Base-by-base conservation (phyloP, 2,888 invertebrate genomes). In the Zhuqinia jingwanae region DNA sequence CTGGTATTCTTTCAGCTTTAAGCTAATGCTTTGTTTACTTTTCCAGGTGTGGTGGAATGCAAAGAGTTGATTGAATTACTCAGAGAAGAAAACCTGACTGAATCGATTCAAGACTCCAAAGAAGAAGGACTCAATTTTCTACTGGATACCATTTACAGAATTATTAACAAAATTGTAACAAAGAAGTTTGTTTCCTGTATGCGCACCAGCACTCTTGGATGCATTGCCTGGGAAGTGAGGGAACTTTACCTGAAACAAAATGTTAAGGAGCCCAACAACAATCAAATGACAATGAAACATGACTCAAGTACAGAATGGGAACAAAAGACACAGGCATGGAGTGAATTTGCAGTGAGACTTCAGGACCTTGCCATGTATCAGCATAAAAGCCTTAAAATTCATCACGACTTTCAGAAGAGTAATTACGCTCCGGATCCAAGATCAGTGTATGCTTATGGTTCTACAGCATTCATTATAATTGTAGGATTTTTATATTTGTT, bases 381-480 rank as follows among this genome's bases (percentile, higher is more conserved):
- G 27, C 75, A 80, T 20, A 25, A 56, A 3, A 30, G 56, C 27
- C 22, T 76, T 25, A 85, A 56, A 25, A 75, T 84, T 45, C 85
- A 87, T 76, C 76, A 79, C 45, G 87, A 87, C 58, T 87, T 87
- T 27, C 87, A 87, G 53, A 87, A 87, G 47, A 63, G 80, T 11
- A 87, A 87, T 45, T 85, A 80, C 42, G 73, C 80, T 15, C 87
- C 87, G 10, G 73, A 85, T 50, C 84, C 87, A 17, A 56, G 80
- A 22, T 45, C 84, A 0, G 76, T 47, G 15, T 76, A 65, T 22
- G 65, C 84, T 0, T 87, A 87, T 58, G 50, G 68, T 5, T 45
- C 68, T 1, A 87, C 87, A 2, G 22, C 73, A 22, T 0, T 58
- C 11, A 8, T 78, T 20, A 83, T 78, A 47, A 36, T 87, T 60